These are phyloP conservation scores for Nasonia oneida DNA, from an alignment of 2,888 invertebrate genomes.

Conservation along the genomic window DNA sequence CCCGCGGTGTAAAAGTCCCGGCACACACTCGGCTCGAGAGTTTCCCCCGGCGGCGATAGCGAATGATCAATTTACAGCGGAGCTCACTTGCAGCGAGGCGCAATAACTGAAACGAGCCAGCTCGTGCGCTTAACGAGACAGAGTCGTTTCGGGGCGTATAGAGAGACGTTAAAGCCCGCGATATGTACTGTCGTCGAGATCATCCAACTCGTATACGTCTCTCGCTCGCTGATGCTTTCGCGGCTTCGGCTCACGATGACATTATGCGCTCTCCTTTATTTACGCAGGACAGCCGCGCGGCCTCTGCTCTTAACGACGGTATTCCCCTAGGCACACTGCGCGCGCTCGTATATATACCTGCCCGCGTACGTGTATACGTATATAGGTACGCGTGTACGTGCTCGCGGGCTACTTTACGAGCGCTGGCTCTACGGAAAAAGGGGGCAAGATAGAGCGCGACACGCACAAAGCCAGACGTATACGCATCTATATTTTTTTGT, in stretches of 20 bases:
- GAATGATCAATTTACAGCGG: constrained; percentile 51
- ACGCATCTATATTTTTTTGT: constrained; percentile 6
- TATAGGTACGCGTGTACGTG: neutral
- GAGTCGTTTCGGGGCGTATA: constrained; percentile 44
- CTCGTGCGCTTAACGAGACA: constrained; percentile 55
- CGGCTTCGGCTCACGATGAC: constrained; percentile 28
- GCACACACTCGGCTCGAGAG: neutral
- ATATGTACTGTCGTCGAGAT: constrained; percentile 21
- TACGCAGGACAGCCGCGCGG: constrained; percentile 28
- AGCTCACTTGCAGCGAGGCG: neutral
- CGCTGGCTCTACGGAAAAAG: constrained; percentile 10
- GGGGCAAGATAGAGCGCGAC: neutral
- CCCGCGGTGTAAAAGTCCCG: neutral
- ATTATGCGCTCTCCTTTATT: constrained; percentile 54
- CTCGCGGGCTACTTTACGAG: constrained; percentile 44
- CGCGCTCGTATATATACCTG: neutral
- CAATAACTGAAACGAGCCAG: constrained; percentile 51
- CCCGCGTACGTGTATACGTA: neutral
- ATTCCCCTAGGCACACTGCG: constrained; percentile 21
- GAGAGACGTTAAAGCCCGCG: constrained; percentile 33
- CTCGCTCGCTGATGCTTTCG: constrained; percentile 9
- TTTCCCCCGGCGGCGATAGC: constrained; percentile 23
- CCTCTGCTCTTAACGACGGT: constrained; percentile 44
- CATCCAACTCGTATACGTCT: constrained; percentile 15
- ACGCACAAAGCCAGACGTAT: neutral